phyloP scores from a whole-genome alignment of 2,888 invertebrate genomes.

The Drosophila mercatorum region DNA sequence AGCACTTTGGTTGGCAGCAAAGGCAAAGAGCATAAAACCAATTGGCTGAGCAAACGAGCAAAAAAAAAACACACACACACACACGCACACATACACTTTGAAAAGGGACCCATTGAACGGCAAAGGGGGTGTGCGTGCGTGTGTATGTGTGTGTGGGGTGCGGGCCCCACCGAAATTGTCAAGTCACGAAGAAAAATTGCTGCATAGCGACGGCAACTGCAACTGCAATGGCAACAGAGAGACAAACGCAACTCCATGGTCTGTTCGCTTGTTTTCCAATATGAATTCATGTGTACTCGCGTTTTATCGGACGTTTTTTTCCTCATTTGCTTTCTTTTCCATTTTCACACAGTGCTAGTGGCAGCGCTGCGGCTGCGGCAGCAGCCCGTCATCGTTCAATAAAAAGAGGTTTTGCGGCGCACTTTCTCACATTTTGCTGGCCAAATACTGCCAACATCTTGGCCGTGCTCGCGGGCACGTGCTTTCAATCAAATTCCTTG shows the following conservation, averaged over 20 bases:
- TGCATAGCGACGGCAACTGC: constrained; percentile 40
- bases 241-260: constrained; percentile 3
- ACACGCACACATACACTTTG: constrained; percentile 34
- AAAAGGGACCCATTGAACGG: constrained; percentile 50
- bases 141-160: constrained; percentile 36
- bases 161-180: constrained; percentile 65
- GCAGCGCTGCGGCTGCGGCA: constrained; percentile 43
- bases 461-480: constrained; percentile 28
- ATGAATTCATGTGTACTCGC: constrained; percentile 46
- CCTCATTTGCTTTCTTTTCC: constrained; percentile 70
- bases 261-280: constrained; percentile 31
- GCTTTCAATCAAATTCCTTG: constrained; percentile 36
- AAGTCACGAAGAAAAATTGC: constrained; percentile 71
- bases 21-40: constrained; percentile 43
- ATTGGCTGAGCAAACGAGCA: constrained; percentile 34
- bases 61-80: constrained; percentile 35
- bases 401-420: constrained; percentile 38
- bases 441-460: constrained; percentile 23
- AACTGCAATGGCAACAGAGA: constrained; percentile 31
- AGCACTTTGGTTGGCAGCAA: constrained; percentile 46
- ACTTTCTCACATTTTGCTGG: constrained; percentile 33
- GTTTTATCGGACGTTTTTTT: constrained; percentile 64
- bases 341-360: constrained; percentile 64
- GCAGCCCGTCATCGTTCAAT: constrained; percentile 60
- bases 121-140: constrained; percentile 21